These are phyloP conservation scores for Drosophila orena DNA, from an alignment of 1,140 invertebrate species.

Conservation along the genomic window DNA sequence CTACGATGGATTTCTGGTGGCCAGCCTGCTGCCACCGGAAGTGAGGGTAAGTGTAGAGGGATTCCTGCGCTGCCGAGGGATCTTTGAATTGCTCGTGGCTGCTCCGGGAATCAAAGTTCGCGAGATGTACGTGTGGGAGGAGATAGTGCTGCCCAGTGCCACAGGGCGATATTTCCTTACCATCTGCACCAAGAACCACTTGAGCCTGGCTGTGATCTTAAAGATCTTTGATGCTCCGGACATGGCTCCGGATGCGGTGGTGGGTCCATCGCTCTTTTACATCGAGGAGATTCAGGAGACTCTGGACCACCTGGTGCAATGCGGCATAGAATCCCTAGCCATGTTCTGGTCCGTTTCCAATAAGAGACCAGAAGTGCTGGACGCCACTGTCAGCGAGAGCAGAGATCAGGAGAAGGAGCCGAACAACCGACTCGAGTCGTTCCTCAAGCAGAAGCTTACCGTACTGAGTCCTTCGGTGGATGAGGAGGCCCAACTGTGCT, in stretches of 20 bases:
- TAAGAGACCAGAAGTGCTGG: slow-evolving; percentile 85
- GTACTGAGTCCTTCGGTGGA: slow-evolving; percentile 55
- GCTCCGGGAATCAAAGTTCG: slow-evolving; percentile 87
- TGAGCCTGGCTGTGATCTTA: slow-evolving; percentile 89
- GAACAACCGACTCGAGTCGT: slow-evolving; percentile 84
- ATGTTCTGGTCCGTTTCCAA: slow-evolving; percentile 87
- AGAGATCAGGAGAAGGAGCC: slow-evolving; percentile 47
- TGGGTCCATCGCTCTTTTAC: slow-evolving; percentile 84
- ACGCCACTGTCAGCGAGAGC: slow-evolving; percentile 30
- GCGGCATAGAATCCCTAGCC: slow-evolving; percentile 87
- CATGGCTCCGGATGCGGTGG: slow-evolving; percentile 58
- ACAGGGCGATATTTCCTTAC: slow-evolving; percentile 89
- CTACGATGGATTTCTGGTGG: slow-evolving; percentile 89
- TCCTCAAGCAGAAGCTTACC: slow-evolving; percentile 86
- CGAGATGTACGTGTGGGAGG: slow-evolving; percentile 91
- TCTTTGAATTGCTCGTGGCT: slow-evolving; percentile 88
- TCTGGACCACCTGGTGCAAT: slow-evolving; percentile 88
- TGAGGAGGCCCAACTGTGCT: slow-evolving; percentile 70
- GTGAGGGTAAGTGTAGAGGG: slow-evolving; percentile 90
- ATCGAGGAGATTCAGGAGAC: slow-evolving; percentile 90
- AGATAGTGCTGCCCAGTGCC: slow-evolving; percentile 87
- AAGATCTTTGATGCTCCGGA: slow-evolving; percentile 87
- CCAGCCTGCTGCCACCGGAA: slow-evolving; percentile 89
- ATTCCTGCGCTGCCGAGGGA: slow-evolving; percentile 89
- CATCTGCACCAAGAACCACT: slow-evolving; percentile 89